Evolutionary conservation across 2,797 vertebrate species (phyloP).

Genomic region (Natrix natrix): DNA sequence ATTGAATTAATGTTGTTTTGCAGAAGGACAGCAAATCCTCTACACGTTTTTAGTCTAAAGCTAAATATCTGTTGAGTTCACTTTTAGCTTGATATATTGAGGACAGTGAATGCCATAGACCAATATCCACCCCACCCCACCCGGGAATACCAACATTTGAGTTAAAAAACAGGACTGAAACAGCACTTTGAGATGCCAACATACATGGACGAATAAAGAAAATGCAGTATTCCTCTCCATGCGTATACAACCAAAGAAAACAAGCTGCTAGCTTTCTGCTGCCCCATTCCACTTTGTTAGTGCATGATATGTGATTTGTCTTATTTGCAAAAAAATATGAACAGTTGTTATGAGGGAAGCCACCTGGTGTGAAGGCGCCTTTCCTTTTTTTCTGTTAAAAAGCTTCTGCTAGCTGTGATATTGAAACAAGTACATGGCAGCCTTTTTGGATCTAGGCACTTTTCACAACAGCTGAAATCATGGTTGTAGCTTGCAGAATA

Average conservation of each 20-base stretch:
- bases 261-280: background rate
- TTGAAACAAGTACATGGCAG: background rate
- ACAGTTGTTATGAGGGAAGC: background rate
- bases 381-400: background rate
- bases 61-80: background rate
- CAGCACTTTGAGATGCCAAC: background rate
- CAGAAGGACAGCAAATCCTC: background rate
- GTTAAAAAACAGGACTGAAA: background rate
- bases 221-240: background rate
- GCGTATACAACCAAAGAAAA: background rate
- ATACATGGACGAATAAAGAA: background rate
- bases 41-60: background rate
- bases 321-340: background rate
- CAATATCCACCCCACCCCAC: background rate
- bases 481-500: background rate
- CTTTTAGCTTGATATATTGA: background rate
- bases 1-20: background rate
- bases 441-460: background rate
- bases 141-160: background rate
- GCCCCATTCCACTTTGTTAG: background rate
- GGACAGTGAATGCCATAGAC: background rate
- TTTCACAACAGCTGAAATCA: background rate
- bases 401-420: background rate
- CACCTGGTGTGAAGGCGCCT: background rate
- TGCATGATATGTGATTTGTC: background rate